Evolutionary conservation across 2,888 invertebrate species (phyloP).

Genomic region (Arge pagana): DNA sequence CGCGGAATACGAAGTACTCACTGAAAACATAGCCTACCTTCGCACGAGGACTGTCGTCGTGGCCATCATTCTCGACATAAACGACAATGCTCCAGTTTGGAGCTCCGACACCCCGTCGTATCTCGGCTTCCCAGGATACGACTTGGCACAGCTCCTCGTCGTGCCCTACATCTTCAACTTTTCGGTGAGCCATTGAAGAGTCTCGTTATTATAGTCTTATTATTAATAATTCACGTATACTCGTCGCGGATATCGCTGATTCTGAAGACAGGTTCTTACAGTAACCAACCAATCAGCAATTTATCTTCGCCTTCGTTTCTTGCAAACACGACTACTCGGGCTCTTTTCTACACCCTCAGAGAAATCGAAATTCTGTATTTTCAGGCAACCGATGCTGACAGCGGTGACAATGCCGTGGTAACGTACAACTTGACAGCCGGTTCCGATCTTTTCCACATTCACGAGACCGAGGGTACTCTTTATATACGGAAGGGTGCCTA

Average conservation of each 20-base stretch:
- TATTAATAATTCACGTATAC: no score
- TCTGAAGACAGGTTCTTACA: no score
- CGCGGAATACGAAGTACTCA: slow-evolving; percentile 10
- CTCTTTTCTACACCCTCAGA: no score
- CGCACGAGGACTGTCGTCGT: slow-evolving; percentile 12
- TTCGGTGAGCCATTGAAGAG: slow-evolving; percentile 21
- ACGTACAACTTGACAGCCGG: slow-evolving; percentile 8
- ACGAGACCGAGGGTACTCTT: slow-evolving; percentile 13
- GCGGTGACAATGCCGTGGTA: slow-evolving; percentile 11
- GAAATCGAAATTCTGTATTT: no score
- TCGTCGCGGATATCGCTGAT: no score
- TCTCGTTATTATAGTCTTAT: no score
- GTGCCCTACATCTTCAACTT: slow-evolving; percentile 12
- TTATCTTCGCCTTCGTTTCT: no score
- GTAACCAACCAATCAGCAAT: no score
- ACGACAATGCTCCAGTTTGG: slow-evolving; percentile 22
- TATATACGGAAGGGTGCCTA: slow-evolving; percentile 13
- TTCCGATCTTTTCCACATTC: slow-evolving; percentile 13
- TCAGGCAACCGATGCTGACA: slow-evolving; percentile 22
- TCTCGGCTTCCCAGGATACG: slow-evolving; percentile 14
- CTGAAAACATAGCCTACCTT: slow-evolving; percentile 9
- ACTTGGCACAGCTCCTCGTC: slow-evolving; percentile 4
- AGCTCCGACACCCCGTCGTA: slow-evolving; percentile 7
- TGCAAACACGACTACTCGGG: no score
- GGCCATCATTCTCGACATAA: slow-evolving; percentile 19